These are phyloP conservation scores for Myotis lucifugus DNA, from an alignment of 2,113 vertebrate species.

Conservation along the genomic window DNA sequence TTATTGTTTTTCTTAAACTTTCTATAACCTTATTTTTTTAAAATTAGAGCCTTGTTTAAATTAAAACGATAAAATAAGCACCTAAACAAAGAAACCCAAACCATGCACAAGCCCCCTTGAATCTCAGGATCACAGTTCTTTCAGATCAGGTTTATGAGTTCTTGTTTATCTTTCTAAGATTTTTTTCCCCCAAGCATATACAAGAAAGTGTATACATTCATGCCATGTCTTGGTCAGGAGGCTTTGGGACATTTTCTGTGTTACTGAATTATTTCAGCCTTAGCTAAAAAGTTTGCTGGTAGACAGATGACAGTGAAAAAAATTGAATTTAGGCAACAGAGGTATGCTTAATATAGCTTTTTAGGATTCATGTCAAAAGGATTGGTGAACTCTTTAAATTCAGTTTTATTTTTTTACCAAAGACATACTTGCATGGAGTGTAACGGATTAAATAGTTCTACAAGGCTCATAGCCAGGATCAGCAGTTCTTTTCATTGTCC, in stretches of 20 bases:
- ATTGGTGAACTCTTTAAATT: background rate
- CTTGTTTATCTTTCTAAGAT: background rate
- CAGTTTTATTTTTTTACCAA: constrained; percentile 31
- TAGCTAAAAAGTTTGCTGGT: background rate
- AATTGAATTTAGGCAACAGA: background rate
- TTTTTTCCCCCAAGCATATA: background rate
- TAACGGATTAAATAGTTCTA: background rate
- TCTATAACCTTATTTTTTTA: background rate
- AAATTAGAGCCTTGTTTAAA: background rate
- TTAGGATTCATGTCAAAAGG: background rate
- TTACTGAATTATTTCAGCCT: background rate
- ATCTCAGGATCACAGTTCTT: background rate
- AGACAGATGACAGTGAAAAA: background rate
- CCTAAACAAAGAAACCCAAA: background rate
- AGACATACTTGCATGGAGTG: background rate
- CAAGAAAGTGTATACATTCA: accelerated
- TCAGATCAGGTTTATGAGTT: background rate
- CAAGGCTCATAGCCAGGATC: background rate
- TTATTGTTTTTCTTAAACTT: background rate
- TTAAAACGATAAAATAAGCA: background rate
- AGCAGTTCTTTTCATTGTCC: background rate
- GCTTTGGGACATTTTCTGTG: background rate
- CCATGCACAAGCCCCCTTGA: background rate
- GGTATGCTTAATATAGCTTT: background rate
- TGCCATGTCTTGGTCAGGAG: background rate